A percentile compares a stretch with the other conserved stretches of the same genome.
phyloP scores from a whole-genome alignment of 2,113 vertebrate genomes.

The Alethe diademata region DNA sequence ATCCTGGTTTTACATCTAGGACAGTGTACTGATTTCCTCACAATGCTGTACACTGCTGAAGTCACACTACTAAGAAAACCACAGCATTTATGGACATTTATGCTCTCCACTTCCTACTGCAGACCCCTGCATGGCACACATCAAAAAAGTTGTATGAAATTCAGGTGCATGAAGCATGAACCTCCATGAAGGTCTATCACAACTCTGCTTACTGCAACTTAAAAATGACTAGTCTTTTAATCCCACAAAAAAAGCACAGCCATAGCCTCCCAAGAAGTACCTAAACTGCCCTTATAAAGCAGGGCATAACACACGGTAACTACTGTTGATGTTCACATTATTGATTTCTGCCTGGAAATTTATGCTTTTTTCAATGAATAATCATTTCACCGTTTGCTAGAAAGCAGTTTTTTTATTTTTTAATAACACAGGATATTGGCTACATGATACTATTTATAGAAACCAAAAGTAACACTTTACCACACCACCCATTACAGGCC shows the following conservation, averaged over 20 bases:
- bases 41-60: background rate
- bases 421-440: background rate
- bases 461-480: background rate
- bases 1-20: background rate
- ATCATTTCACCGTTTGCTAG: background rate
- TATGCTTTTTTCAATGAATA: background rate
- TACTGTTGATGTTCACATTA: background rate
- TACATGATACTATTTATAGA: background rate
- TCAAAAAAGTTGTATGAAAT: background rate
- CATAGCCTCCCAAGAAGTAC: background rate
- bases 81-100: background rate
- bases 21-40: background rate
- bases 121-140: background rate
- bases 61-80: background rate
- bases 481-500: background rate
- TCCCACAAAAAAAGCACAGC: background rate
- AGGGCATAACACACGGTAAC: background rate
- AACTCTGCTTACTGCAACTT: background rate
- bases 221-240: background rate
- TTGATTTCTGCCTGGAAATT: background rate
- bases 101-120: background rate
- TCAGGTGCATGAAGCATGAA: background rate
- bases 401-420: background rate
- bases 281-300: background rate
- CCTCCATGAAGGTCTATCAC: background rate